Evolutionary conservation across 2,797 vertebrate genomes (phyloP), one percentile per base, ranked within the genome.

Genomic region (Meriones psammophilus): DNA sequence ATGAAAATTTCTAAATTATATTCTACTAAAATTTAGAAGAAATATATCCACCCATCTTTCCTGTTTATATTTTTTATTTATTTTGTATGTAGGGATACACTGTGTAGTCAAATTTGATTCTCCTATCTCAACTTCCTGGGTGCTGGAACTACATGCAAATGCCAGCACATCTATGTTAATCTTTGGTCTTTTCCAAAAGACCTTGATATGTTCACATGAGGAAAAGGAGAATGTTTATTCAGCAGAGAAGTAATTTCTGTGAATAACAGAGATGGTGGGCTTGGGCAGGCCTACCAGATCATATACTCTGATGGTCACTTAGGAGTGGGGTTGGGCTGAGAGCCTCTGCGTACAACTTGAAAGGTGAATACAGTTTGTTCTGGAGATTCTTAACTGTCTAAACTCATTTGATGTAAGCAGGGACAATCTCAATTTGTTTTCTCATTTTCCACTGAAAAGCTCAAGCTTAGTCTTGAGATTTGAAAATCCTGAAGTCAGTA

Each of bases 1-100:
- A 90, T 76, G 42, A 88, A 95, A 90, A 88, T 62, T 95, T 88
- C n/a, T 79, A 58, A 96, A 69, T 76, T 73, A 60, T 7, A 88
- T 73, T 79, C 22, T 87, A 89, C 77, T 84, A 28, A 94, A 88
- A 66, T 79, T 76, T n/a, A 39, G 84, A 93, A 91, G 3, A 36
- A 91, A 64, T 28, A 28, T 24, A 1, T 60, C 17, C 58, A 5
- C 10, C 4, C 20, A 10, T 26, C 33, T 94, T 94, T 26, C 4
- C 20, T 86, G 12, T 28, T 33, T 62, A 33, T 24, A 68, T 46
- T 22, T 33, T 22, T 7, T 58, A 17, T 58, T 18, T 58, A 58
- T 58, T 18, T 76, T 60, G 22, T 42, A 89, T 33, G 5, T 46
- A 77, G 17, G 39, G 4, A 28, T 18, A 76, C 39, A 46, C 18